Percentiles rank a stretch among this genome's conserved stretches.
Evolutionary conservation across 1,140 invertebrate species (phyloP).

Genomic region (Aphis craccivora): DNA sequence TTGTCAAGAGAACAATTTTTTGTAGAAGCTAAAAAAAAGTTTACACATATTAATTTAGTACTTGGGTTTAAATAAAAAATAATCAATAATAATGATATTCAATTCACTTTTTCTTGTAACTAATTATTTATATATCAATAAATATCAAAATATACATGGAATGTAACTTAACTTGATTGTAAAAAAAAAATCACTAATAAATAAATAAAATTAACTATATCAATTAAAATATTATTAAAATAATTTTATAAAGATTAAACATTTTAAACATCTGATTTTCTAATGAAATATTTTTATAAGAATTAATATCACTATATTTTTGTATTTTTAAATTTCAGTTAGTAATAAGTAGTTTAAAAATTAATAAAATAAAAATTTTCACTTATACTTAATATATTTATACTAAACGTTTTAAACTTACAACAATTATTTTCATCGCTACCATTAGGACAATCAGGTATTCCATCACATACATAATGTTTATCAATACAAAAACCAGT

Average conservation of each 20-base stretch:
- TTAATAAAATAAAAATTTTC: not conserved
- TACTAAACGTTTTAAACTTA: slow-evolving; percentile 54
- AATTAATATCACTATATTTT: no score
- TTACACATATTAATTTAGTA: not conserved
- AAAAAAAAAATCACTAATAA: no score
- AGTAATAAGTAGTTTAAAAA: not conserved
- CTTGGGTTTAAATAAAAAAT: not conserved
- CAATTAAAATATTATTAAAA: no score
- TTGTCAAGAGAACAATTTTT: slow-evolving; percentile 43
- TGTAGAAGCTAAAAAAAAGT: not conserved
- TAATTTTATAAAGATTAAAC: no score
- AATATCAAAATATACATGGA: not conserved
- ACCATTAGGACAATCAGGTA: slow-evolving; percentile 74
- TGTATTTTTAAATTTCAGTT: not conserved
- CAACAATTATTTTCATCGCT: slow-evolving; percentile 70
- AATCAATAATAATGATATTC: not conserved
- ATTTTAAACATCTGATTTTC: not conserved
- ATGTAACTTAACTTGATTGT: no score
- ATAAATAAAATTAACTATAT: no score
- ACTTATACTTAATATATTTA: not conserved
- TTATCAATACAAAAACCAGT: slow-evolving; percentile 51
- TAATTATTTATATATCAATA: not conserved
- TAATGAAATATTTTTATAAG: not conserved
- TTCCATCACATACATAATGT: slow-evolving; percentile 70
- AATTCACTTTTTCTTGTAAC: not conserved